Conservation (phyloP, 2,113 vertebrate genomes). For the Tachuris rubrigastra region DNA sequence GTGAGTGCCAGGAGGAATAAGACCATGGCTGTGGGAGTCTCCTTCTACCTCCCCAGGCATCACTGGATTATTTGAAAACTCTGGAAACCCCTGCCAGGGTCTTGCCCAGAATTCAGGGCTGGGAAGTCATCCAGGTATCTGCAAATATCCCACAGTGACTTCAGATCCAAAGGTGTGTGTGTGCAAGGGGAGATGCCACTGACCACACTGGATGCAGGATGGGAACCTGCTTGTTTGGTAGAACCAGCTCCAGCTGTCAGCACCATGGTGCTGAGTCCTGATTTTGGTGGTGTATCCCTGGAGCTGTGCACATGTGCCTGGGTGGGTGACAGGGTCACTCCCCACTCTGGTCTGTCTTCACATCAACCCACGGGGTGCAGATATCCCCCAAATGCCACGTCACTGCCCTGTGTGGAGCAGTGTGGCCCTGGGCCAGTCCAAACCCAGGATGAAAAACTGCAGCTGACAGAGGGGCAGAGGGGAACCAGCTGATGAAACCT, state of each 20-base stretch:
- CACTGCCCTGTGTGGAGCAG: not conserved
- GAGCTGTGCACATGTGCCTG: accelerated
- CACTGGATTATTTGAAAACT: not conserved
- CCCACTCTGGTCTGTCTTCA: not conserved
- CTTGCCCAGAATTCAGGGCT: not conserved
- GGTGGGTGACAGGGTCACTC: not conserved
- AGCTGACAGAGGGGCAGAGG: not conserved
- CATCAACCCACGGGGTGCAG: not conserved
- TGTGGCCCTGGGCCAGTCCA: not conserved
- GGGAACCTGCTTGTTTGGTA: not conserved
- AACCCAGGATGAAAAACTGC: not conserved
- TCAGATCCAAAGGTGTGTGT: not conserved
- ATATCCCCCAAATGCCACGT: not conserved
- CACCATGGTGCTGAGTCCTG: not conserved
- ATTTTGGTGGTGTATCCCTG: accelerated
- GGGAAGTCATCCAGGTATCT: not conserved
- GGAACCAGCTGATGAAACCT: not conserved
- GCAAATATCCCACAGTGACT: not conserved
- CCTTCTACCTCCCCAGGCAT: not conserved
- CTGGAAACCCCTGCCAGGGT: not conserved
- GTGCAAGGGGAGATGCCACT: not conserved
- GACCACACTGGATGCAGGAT: accelerated
- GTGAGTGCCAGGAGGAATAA: accelerated
- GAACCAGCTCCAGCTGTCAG: not conserved
- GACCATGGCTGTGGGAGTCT: not conserved